Evolutionary conservation across 1,140 invertebrate species (phyloP).

Genomic region (Caerostris extrusa): DNA sequence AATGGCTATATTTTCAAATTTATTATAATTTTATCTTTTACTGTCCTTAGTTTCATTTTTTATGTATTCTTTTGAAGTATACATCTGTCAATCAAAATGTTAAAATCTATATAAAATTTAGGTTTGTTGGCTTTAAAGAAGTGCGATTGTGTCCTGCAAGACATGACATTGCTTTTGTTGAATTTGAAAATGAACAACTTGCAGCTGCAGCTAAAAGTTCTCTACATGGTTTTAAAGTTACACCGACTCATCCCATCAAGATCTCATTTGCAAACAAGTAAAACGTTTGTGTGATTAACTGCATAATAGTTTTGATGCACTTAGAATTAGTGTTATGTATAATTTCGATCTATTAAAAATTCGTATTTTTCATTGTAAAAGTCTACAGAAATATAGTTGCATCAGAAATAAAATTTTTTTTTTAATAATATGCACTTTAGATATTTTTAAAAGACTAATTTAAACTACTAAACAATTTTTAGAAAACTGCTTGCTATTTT

Average conservation of each 20-base stretch:
- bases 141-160: constrained; percentile 98
- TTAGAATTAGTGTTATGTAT: too few relatives aligned
- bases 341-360: too few relatives aligned
- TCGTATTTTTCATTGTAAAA: too few relatives aligned
- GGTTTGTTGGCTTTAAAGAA: constrained; percentile 99
- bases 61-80: too few relatives aligned
- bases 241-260: constrained; percentile 98
- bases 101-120: constrained; percentile 80
- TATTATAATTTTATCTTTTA: not conserved
- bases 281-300: constrained; percentile 77
- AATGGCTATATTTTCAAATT: not conserved
- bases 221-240: constrained; percentile 99
- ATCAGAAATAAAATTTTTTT: too few relatives aligned
- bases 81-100: too few relatives aligned
- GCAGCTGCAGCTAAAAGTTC: constrained; percentile 97
- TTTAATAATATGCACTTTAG: too few relatives aligned
- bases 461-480: too few relatives aligned
- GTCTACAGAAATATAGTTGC: too few relatives aligned
- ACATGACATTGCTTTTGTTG: constrained; percentile 99
- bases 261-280: constrained; percentile 99
- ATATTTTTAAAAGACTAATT: too few relatives aligned
- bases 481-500: too few relatives aligned
- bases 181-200: constrained; percentile 98
- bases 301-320: not conserved
- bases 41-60: too few relatives aligned